Evolutionary conservation across 92 coral and sea anemone species (phyloP), one percentile per base, ranked within the genome.

Genomic region (Bergia puertoricense): DNA sequence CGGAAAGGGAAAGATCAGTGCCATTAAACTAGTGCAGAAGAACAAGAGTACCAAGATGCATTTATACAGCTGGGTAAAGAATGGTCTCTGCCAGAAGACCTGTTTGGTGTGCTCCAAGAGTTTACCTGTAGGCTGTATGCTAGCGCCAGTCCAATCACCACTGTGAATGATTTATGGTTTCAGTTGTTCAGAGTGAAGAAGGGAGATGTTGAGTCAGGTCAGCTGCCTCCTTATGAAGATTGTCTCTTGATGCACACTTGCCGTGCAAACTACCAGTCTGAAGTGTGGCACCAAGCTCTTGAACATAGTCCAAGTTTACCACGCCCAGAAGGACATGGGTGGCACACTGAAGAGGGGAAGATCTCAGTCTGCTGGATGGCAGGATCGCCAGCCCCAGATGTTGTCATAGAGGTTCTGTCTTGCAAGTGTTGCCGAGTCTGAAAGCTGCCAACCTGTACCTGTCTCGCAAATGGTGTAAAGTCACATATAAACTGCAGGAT

Each of bases 191-290:
- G 54, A 4, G 54, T 8, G 8, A 48, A 48, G 8, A 48, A 48
- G 30, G 30, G 54, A 4, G 4, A 48, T 4, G 8, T 48, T 8
- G 54, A 48, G 54, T 48, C 54, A 4, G 5, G 8, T 48, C 4
- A 48, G 8, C 91, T 90, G 56, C 94, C 94, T 51, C 94, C 94
- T 18, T 90, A 91, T 66, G 65, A 83, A 56, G 86, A 86, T 50
- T 92, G 93, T 36, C 77, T 92, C 72, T 68, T 73, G 40, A 51
- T 85, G 90, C 95, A 93, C 89, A 82, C 90, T 51, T 85, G 76
- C 44, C 66, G 91, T 8, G 93, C 92, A 83, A 93, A 91, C 88
- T 91, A 88, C 85, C 95, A 93, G 85, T 89, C 90, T 76, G 91
- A 30, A 82, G 90, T 76, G 79, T 80, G 90, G 90, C 30, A 30